Conservation (phyloP, 2,888 invertebrate genomes). For the Acronicta leporina region DNA sequence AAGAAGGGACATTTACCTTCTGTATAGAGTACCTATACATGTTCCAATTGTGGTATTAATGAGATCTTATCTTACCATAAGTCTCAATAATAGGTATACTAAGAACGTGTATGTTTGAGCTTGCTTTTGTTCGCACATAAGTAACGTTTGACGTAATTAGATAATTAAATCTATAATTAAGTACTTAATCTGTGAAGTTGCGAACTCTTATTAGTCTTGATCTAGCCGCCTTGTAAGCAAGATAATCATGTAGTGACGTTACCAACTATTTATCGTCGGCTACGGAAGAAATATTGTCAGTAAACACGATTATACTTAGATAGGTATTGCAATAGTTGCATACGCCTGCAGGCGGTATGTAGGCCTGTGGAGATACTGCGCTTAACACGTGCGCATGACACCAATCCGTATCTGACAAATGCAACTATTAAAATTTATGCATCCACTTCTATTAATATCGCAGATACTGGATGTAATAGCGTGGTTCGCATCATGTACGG, state of each 20-base stretch:
- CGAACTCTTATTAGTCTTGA: slow-evolving; percentile 36
- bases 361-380: slow-evolving; percentile 45
- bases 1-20: slow-evolving; percentile 5
- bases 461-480: slow-evolving; percentile 67
- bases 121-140: slow-evolving; percentile 14
- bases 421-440: slow-evolving; percentile 73
- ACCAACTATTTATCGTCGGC: slow-evolving; percentile 32
- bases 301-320: slow-evolving; percentile 33
- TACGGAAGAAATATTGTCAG: slow-evolving; percentile 45
- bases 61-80: neutral
- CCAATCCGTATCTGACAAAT: slow-evolving; percentile 73
- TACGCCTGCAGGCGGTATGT: slow-evolving; percentile 26
- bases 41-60: slow-evolving; percentile 12
- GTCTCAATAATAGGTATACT: neutral
- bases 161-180: slow-evolving; percentile 42
- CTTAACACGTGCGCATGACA: slow-evolving; percentile 70
- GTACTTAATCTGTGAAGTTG: slow-evolving; percentile 36
- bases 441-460: slow-evolving; percentile 75
- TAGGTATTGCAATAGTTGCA: slow-evolving; percentile 24
- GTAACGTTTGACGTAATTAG: slow-evolving; percentile 41
- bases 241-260: slow-evolving; percentile 38
- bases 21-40: neutral
- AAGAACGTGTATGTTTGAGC: slow-evolving; percentile 8
- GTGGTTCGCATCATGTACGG: slow-evolving; percentile 69
- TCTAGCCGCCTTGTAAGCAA: slow-evolving; percentile 44